Evolutionary conservation across 1,140 invertebrate species (phyloP).

Genomic region (Catajapyx aquilonaris): DNA sequence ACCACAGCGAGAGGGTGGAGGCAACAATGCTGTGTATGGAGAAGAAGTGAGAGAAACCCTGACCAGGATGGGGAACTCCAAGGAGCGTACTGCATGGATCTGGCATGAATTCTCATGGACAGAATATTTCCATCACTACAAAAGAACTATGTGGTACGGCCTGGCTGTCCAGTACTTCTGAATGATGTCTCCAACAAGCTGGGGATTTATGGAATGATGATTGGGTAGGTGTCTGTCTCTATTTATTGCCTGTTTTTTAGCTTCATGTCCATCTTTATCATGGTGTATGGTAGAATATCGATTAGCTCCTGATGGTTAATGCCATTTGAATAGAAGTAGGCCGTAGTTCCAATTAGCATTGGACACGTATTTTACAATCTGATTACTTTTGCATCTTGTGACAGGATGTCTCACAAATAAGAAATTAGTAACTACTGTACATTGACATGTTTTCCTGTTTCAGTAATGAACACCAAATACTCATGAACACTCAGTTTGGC

Average conservation of each 20-base stretch:
- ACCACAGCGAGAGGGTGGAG: constrained; percentile 93
- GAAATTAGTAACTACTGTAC: no score
- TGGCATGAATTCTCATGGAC: constrained; percentile 98
- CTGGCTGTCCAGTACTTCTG: constrained; percentile 17
- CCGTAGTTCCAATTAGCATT: no score
- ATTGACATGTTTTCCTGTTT: no score
- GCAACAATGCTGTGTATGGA: constrained; percentile 88
- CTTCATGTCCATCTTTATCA: background rate
- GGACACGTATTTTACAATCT: no score
- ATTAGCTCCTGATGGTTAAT: no score
- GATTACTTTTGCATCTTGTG: no score
- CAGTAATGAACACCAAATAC: no score
- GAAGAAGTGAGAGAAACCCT: constrained; percentile 48
- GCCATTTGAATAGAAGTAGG: no score
- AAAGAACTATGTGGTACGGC: constrained; percentile 64
- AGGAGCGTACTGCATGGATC: constrained; percentile 61
- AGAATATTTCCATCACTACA: constrained; percentile 55
- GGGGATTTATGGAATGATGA: constrained; percentile 81
- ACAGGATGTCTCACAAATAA: no score
- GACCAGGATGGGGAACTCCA: constrained; percentile 31
- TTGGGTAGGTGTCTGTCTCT: constrained; percentile 57
- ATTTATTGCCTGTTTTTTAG: background rate
- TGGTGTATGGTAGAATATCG: background rate
- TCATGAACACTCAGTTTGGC: no score
- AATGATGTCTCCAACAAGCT: constrained; percentile 64